phyloP scores from a whole-genome alignment of 92 coral and sea anemone genomes.

The Metridium senile region DNA sequence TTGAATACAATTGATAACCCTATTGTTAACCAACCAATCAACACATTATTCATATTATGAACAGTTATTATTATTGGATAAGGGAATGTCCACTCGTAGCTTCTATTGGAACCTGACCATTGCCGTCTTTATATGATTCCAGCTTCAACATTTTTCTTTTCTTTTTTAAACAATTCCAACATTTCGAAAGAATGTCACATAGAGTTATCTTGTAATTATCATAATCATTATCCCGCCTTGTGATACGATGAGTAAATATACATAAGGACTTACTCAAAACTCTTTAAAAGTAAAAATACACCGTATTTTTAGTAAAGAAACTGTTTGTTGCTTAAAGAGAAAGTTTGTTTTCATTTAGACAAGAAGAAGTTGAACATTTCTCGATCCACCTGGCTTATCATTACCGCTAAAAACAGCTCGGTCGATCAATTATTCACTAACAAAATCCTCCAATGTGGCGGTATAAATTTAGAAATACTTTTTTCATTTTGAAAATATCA shows the following conservation, averaged over 20 bases:
- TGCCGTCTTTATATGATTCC: too few species aligned
- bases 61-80: constrained; percentile 10
- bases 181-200: background rate
- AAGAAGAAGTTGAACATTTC: background rate
- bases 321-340: background rate
- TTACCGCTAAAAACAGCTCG: constrained; percentile 9
- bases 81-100: background rate
- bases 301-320: background rate
- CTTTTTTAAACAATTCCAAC: background rate
- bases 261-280: background rate
- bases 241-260: background rate
- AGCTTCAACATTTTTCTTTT: background rate
- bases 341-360: background rate
- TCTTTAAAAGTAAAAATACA: background rate
- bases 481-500: background rate
- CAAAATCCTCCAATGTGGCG: constrained; percentile 23
- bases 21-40: constrained; percentile 55
- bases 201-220: background rate
- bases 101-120: too few species aligned
- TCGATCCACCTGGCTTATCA: constrained; percentile 14
- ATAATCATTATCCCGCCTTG: background rate
- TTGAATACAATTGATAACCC: constrained; percentile 57
- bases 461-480: background rate
- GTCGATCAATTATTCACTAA: constrained; percentile 18
- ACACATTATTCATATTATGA: constrained; percentile 18